Base-by-base conservation (phyloP, 2,113 vertebrate species). In the Corythoichthys intestinalis region DNA sequence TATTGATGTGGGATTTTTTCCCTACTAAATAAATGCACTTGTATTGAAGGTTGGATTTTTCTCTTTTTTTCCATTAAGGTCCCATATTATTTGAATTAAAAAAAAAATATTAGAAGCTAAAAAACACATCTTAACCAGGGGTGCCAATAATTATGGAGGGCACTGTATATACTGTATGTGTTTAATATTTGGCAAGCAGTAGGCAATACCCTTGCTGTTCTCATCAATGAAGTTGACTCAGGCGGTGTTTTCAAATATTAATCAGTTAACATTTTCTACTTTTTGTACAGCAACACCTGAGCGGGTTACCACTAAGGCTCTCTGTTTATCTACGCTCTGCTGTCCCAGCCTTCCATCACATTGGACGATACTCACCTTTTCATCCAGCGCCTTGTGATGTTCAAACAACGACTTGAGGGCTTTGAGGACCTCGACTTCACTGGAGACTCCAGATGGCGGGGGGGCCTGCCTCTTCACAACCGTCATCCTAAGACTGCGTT, bases 391-490 rank as follows among this genome's bases (percentile, higher is more conserved):
- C 80, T 98, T 98, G 91, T 98, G 96, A 85, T 98, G 96, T 88
- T 98, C 96, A 77, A 98, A 98, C 61, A 98, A 89, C 0, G 96
- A 98, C 90, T 98, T 98, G 69, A 98, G 93, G 0, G 96, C 96
- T 88, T 97, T 98, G 77, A 98, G 93, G 80, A 98, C 96, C 90
- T 98, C 96, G 66, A 98, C 96, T 85, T 98, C 96, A 17, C 96
- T 98, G 91, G 96, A 98, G 38, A 98, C 96, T 20, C 96, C 96
- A 0, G 96, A 98, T 0, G 96, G 95, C 0, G 96, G 94, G 80
- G 97, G 96, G 39, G 96, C 94, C 88, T 98, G 96, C 48, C 95
- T 94, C 82, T 98, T 98, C 78, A 98, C 96, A 90, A 98, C 96
- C 0, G 96, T 98, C 96, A 98, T 96, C 85, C 96, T 92, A 82